Percentiles rank a stretch among this genome's conserved stretches.
Evolutionary conservation across 2,888 invertebrate genomes (phyloP).

Genomic region (Drosophila melanocephala): DNA sequence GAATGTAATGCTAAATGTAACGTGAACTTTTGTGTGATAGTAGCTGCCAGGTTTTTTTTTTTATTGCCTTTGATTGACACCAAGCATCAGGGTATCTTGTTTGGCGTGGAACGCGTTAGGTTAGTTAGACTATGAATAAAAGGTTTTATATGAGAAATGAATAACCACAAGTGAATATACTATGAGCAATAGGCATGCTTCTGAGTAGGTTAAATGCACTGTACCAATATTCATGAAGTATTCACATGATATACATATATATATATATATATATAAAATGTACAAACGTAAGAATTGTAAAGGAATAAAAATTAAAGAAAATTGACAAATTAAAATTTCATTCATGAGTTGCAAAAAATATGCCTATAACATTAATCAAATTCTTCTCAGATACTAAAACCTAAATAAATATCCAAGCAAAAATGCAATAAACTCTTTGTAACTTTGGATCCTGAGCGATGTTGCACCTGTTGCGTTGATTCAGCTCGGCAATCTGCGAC

Average conservation of each 20-base stretch:
- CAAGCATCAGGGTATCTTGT: neutral
- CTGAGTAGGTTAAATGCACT: neutral
- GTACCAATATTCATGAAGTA: neutral
- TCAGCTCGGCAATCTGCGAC: neutral
- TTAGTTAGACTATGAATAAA: neutral
- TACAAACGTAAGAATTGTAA: neutral
- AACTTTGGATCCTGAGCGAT: neutral
- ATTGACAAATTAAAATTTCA: neutral
- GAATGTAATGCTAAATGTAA: neutral
- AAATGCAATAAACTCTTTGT: neutral
- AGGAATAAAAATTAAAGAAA: neutral
- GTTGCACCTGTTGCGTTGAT: neutral
- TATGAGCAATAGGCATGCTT: neutral
- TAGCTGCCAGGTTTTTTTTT: neutral
- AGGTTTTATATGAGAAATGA: neutral
- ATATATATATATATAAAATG: neutral
- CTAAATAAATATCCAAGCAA: neutral
- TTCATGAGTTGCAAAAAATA: neutral
- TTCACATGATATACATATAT: neutral
- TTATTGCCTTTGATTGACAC: neutral
- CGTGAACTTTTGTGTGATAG: neutral
- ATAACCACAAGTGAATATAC: neutral
- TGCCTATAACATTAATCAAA: neutral
- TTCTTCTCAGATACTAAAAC: neutral
- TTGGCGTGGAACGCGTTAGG: constrained; percentile 63